Percentiles rank a stretch among this genome's conserved stretches.
Conservation (phyloP, 1,140 invertebrate species). For the Drosophila prosaltans region DNA sequence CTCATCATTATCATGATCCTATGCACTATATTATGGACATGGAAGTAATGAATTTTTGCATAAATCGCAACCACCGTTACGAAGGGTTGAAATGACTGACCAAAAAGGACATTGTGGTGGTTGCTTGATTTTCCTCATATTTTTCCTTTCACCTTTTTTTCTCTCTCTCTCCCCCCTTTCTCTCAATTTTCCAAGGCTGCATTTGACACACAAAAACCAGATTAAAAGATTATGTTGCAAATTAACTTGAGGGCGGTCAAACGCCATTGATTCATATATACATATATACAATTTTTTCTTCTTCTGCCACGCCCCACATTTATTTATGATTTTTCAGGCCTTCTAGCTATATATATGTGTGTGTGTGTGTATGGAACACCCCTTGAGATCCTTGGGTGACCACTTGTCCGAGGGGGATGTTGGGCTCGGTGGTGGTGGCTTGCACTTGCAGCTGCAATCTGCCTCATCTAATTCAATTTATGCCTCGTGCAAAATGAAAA, state of each 20-base stretch:
- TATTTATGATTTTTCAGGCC: constrained; percentile 14
- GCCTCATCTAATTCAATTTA: constrained; percentile 73
- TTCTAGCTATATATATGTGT: no score
- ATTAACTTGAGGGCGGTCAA: constrained; percentile 68
- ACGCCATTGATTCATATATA: constrained; percentile 2
- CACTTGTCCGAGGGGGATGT: constrained; percentile 1
- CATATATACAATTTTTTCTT: background rate
- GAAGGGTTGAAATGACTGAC: constrained; percentile 37
- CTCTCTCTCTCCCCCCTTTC: background rate
- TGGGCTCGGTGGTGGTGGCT: constrained; percentile 30
- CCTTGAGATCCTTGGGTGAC: background rate
- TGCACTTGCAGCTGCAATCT: constrained; percentile 69
- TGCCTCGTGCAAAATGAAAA: constrained; percentile 64
- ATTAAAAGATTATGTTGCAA: constrained; percentile 80
- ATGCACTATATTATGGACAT: constrained; percentile 53
- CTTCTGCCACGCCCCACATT: constrained; percentile 39
- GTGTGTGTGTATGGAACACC: background rate
- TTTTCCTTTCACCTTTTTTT: constrained; percentile 8
- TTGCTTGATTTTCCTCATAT: constrained; percentile 25
- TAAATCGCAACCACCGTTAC: constrained; percentile 59
- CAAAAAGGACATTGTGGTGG: constrained; percentile 34
- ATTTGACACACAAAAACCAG: constrained; percentile 79
- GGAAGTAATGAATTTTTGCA: constrained; percentile 76
- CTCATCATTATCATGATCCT: constrained; percentile 63
- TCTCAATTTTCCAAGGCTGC: constrained; percentile 42